Evolutionary conservation across 2,113 vertebrate genomes (phyloP), one percentile per base, ranked within the genome.

Genomic region (Nothoprocta pentlandii): DNA sequence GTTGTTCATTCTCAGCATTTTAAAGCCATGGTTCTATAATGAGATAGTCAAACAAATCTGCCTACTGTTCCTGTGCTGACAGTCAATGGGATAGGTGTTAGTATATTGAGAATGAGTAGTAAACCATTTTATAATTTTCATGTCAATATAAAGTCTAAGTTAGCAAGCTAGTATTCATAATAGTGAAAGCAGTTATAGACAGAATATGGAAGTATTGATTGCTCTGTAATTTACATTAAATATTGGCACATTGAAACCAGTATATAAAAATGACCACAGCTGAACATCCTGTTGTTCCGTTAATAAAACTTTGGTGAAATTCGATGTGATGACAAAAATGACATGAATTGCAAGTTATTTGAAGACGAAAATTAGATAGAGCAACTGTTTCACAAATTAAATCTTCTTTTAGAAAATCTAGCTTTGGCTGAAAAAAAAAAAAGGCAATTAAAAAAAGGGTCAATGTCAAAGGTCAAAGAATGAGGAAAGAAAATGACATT

Each of bases 31-130:
- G 46, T 32, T 62, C 63, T 62, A 30, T 80, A 78, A 80, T 22
- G 84, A 92, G 89, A 91, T 73, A 91, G n/a, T 41, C 39, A 95
- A 92, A 95, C 42, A 96, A 86, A 42, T 47, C 62, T 73, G 42
- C 7, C 36, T 73, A 59, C 44, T 90, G 34, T 56, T 90, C n/a
- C 74, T 95, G 34, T 54, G 47, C 39, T 67, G 63, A 82, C 41
- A 75, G 73, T 75, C 58, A 87, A 63, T 71, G 26, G 5, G 36
- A 19, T 49, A 83, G 30, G 2, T 44, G 16, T 58, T 49, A 71
- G 20, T 25, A 20, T 34, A 10, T n/a, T 21, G 36, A 92, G 74
- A 89, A 81, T 30, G 12, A 82, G 69, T 4, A 56, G 30, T 58
- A 87, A 92, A 53, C 3, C 6, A 53, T 79, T 70, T 80, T 58